phyloP scores from a whole-genome alignment of 2,113 vertebrate genomes.

The Aphelocoma coerulescens region DNA sequence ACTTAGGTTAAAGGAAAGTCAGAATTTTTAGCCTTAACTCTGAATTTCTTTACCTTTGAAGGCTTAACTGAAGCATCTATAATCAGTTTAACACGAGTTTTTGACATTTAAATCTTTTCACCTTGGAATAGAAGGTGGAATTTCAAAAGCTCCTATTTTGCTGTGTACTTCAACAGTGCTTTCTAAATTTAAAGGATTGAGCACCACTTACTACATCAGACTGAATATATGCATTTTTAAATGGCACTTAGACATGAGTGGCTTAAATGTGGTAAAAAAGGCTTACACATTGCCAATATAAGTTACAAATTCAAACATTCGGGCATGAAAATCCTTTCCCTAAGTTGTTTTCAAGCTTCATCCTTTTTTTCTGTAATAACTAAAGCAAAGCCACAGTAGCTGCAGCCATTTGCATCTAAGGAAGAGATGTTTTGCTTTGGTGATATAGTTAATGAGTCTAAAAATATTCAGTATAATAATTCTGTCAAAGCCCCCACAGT shows the following conservation, averaged over 20 bases:
- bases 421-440: constrained; percentile 88
- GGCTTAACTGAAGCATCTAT: constrained; percentile 61
- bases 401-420: constrained; percentile 84
- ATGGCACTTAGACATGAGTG: constrained; percentile 53
- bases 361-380: constrained; percentile 81
- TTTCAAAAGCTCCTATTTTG: constrained; percentile 13
- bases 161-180: not conserved
- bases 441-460: constrained; percentile 91
- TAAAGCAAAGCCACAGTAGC: constrained; percentile 84
- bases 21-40: constrained; percentile 65
- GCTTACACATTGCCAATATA: constrained; percentile 41
- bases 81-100: constrained; percentile 36
- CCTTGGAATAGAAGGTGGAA: not conserved
- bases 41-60: constrained; percentile 62
- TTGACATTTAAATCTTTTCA: constrained; percentile 39
- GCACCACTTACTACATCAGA: constrained; percentile 16
- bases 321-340: constrained; percentile 75
- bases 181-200: constrained; percentile 33
- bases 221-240: constrained; percentile 63
- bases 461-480: constrained; percentile 93
- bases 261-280: constrained; percentile 64
- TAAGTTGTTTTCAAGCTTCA: constrained; percentile 81
- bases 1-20: constrained; percentile 55
- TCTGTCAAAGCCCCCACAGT: constrained; percentile 89
- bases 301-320: constrained; percentile 76